phyloP scores from a whole-genome alignment of 2,113 vertebrate genomes.

The Bujurquina vittata region DNA sequence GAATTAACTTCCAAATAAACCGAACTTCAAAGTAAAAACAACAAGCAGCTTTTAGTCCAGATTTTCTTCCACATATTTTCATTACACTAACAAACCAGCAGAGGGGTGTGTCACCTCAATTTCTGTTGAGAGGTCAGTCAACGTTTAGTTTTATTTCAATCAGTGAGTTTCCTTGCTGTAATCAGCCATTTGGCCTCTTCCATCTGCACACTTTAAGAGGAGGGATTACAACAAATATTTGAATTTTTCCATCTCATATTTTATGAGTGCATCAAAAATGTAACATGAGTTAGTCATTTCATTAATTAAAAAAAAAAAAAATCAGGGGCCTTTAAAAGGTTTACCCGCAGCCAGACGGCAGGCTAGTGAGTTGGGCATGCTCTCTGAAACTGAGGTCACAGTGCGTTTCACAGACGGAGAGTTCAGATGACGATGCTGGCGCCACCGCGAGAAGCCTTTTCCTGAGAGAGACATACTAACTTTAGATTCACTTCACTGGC shows the following conservation, averaged over 20 bases:
- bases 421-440: conserved; percentile 89
- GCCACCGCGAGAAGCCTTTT: conserved; percentile 88
- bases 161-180: not conserved
- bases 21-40: not conserved
- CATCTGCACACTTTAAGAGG: not conserved
- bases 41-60: not conserved
- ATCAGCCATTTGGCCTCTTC: not conserved
- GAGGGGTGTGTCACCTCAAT: not conserved
- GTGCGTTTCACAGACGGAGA: conserved; percentile 42
- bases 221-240: not conserved
- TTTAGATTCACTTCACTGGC: conserved; percentile 55
- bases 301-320: not conserved
- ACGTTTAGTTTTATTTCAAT: not conserved
- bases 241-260: not conserved
- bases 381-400: conserved; percentile 44
- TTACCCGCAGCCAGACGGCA: conserved; percentile 20
- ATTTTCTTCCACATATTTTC: not conserved
- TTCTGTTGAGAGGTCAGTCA: not conserved
- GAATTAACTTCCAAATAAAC: not conserved
- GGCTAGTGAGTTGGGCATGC: conserved; percentile 24
- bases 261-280: not conserved
- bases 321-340: not conserved
- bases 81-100: conserved; percentile 21
- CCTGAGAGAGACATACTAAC: conserved; percentile 83
- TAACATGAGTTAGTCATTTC: not conserved